Percentiles rank a stretch among this genome's conserved stretches.
phyloP scores from a whole-genome alignment of 35 echinoderm and acorn worm genomes.

The Strongylocentrotus purpuratus region DNA sequence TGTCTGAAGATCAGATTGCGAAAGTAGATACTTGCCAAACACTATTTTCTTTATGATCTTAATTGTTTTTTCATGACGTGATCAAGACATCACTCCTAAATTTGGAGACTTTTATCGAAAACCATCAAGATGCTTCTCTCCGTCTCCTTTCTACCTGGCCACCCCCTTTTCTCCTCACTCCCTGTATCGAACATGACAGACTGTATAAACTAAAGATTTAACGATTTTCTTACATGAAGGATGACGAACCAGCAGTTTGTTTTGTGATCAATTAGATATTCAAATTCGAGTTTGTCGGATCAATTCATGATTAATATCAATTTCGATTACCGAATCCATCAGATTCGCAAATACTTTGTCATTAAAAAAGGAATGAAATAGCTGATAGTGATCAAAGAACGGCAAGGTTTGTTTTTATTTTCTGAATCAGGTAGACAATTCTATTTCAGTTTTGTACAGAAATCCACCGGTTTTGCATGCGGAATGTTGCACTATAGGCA shows the following conservation, averaged over 20 bases:
- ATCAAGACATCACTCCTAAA: conserved; percentile 17
- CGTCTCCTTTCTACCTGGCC: neutral
- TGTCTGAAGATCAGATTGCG: neutral
- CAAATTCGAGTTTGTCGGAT: neutral
- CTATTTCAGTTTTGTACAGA: too few species aligned
- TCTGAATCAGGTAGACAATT: neutral
- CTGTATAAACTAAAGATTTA: neutral
- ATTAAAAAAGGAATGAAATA: too few species aligned
- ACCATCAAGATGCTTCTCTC: neutral
- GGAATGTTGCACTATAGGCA: too few species aligned
- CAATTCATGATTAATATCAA: neutral
- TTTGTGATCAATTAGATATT: neutral
- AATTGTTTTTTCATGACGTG: conserved; percentile 39
- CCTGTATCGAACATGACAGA: neutral
- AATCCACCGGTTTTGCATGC: too few species aligned
- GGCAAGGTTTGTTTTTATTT: neutral
- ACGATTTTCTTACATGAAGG: neutral
- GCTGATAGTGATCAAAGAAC: too few species aligned
- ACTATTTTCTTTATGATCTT: conserved; percentile 45
- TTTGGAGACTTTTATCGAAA: conserved; percentile 18
- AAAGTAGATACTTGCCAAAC: neutral
- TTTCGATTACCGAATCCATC: neutral
- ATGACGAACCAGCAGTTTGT: neutral
- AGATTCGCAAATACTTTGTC: too few species aligned
- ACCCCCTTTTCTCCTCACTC: neutral